Evolutionary conservation across 1,140 invertebrate species (phyloP), one percentile per base, ranked within the genome.

Genomic region (Cydia splendana): DNA sequence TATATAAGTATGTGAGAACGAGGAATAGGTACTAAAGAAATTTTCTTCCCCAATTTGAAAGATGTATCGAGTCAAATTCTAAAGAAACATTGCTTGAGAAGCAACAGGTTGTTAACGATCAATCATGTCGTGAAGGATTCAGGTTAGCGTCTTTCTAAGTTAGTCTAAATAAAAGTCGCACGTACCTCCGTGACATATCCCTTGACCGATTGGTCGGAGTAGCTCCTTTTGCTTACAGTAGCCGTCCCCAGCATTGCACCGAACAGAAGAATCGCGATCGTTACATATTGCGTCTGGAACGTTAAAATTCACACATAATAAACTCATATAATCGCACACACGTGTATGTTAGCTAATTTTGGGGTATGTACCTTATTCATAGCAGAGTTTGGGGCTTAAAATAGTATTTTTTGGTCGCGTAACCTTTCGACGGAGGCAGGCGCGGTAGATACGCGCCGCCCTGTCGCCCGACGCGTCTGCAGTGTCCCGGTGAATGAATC

Each of bases 151-250:
- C 51, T 67, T 15, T 18, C 4, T 34, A 42, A 42, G 38, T 45
- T 18, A 65, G n/a, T 34, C 65, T 57, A 28, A 65, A 67, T 15
- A 4, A 18, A 18, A 57, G 18, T n/a, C 5, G 10, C 75, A 80
- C 87, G 87, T 93, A 97, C 96, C 95, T 97, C 96, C 10, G 96
- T 96, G 79, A 97, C 94, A 87, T 97, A 97, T 87, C 96, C 96
- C 84, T 95, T 95, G 7, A 97, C 95, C 65, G 96, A 96, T 85
- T 96, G 96, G 88, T 97, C 97, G 15, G 95, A 96, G 86, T 96
- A 96, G 86, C 96, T 96, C 83, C 96, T 94, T 88, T 96, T 96
- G 6, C 90, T 93, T 57, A 95, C 91, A 76, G 90, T 78, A 74
- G 82, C 87, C 9, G 81, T 83, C 28, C 86, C 88, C 74, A 87